Conservation (phyloP, 92 coral and sea anemone species). For the Pocillopora grandis region DNA sequence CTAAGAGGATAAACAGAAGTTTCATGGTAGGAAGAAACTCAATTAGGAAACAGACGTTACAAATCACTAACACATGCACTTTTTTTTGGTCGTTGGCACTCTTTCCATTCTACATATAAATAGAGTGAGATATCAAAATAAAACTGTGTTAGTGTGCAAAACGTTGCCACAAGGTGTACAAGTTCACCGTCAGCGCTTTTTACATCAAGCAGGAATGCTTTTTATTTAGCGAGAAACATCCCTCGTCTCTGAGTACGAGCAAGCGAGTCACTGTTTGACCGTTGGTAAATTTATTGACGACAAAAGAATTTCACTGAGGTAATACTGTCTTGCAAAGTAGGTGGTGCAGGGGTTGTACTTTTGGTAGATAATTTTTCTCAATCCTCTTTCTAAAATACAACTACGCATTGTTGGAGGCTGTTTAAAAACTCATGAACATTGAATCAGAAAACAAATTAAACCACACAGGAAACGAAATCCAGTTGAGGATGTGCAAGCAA, state of each 20-base stretch:
- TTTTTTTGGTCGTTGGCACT: too few relatives aligned
- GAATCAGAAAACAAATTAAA: neutral
- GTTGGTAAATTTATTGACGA: neutral
- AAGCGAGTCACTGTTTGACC: neutral
- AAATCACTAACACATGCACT: neutral
- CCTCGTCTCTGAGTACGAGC: neutral
- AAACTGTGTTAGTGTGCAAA: too few relatives aligned
- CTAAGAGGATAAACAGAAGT: too few relatives aligned
- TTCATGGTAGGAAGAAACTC: neutral
- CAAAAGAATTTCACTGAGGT: neutral
- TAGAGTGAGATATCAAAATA: too few relatives aligned
- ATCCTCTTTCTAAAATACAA: neutral
- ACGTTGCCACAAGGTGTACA: too few relatives aligned
- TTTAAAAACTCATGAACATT: neutral
- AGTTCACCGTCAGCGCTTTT: too few relatives aligned
- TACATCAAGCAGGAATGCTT: neutral
- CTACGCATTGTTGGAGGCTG: neutral
- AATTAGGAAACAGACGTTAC: slow-evolving; percentile 21
- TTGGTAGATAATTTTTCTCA: neutral
- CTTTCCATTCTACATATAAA: too few relatives aligned
- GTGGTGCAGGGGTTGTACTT: neutral
- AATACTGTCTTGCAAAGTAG: neutral
- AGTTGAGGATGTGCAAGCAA: neutral
- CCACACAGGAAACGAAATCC: slow-evolving; percentile 11
- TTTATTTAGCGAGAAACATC: neutral